These are phyloP conservation scores for Parapristionchus giblindavisi DNA, from an alignment of 2,888 invertebrate species.

Conservation along the genomic window DNA sequence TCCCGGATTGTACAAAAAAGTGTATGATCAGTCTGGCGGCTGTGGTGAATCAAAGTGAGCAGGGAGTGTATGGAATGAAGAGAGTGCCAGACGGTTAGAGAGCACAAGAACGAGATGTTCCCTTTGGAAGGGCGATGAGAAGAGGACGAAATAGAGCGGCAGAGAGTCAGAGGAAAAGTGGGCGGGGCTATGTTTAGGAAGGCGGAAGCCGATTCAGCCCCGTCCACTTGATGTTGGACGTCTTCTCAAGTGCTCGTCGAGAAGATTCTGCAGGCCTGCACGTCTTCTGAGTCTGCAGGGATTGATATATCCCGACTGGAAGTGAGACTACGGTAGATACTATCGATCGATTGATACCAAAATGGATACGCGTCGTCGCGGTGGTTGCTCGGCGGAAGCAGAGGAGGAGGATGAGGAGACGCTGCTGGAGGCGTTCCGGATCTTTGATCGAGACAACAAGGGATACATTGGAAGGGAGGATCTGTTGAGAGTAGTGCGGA, in stretches of 20 bases:
- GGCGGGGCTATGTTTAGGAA: neutral
- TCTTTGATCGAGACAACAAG: constrained; percentile 36
- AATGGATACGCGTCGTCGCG: constrained; percentile 20
- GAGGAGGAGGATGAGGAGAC: constrained; percentile 35
- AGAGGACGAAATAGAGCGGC: too few species aligned
- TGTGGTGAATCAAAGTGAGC: too few species aligned
- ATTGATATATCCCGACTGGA: too few species aligned
- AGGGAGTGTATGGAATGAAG: too few species aligned
- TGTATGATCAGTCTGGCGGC: too few species aligned
- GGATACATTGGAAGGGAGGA: constrained; percentile 25
- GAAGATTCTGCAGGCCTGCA: too few species aligned
- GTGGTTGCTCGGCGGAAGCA: neutral
- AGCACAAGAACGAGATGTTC: too few species aligned
- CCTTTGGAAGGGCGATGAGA: too few species aligned
- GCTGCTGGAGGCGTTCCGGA: constrained; percentile 37
- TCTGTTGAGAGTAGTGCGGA: constrained; percentile 20
- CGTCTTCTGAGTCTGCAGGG: too few species aligned
- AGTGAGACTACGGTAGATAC: too few species aligned
- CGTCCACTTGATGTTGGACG: neutral
- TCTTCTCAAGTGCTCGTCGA: constrained; percentile 20
- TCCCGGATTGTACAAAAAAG: too few species aligned
- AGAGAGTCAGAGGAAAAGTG: neutral
- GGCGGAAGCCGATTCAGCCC: neutral
- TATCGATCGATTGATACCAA: neutral
- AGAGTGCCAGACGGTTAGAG: too few species aligned